These are phyloP conservation scores for Pavo muticus DNA, from an alignment of 2,113 vertebrate species.

Conservation along the genomic window DNA sequence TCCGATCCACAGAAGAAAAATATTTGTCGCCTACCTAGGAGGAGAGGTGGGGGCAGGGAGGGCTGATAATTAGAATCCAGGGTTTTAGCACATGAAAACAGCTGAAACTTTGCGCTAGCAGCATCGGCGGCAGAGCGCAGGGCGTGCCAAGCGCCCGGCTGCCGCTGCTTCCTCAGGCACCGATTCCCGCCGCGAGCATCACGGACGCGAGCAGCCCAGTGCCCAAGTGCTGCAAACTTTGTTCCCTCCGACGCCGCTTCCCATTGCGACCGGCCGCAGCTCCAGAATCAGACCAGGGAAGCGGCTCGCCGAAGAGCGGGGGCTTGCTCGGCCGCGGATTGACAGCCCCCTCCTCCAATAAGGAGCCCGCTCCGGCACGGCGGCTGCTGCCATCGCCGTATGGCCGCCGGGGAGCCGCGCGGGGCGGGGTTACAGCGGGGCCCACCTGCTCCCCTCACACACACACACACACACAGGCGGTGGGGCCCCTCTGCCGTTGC, in stretches of 20 bases:
- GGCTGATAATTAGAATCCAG: conserved; percentile 18
- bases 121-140: not conserved
- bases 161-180: not conserved
- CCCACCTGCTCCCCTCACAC: conserved; percentile 66
- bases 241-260: conserved; percentile 52
- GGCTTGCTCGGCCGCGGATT: conserved; percentile 46
- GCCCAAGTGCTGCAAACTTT: conserved; percentile 72
- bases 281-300: not conserved
- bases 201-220: not conserved
- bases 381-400: not conserved
- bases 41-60: conserved; percentile 31
- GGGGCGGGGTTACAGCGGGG: conserved; percentile 51
- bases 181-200: not conserved
- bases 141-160: not conserved
- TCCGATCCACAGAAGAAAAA: not conserved
- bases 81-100: not conserved
- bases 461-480: rapidly evolving
- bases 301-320: not conserved
- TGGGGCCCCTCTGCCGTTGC: not conserved
- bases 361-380: not conserved
- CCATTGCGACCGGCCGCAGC: conserved; percentile 33
- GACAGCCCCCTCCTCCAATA: conserved; percentile 74
- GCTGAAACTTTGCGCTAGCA: conserved; percentile 47
- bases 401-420: conserved; percentile 39
- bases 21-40: conserved; percentile 51